Conservation (phyloP, 2,113 vertebrate genomes). For the Bettongia penicillata region DNA sequence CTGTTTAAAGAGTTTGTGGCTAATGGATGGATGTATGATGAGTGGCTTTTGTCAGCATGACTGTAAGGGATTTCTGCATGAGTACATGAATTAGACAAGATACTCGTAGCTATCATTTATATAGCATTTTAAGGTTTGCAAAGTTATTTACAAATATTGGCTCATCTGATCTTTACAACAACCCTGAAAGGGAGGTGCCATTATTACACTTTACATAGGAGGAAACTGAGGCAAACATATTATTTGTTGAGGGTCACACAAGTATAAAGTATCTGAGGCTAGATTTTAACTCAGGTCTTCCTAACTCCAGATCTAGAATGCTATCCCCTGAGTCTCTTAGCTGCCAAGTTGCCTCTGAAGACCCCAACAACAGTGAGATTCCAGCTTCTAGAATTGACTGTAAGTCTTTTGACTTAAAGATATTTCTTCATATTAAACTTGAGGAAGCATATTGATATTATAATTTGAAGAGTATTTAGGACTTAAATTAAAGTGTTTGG, state of each 20-base stretch:
- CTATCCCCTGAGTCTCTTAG: neutral
- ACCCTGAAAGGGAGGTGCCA: neutral
- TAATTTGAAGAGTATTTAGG: slow-evolving; percentile 6
- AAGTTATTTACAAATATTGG: neutral
- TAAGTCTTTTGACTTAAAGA: slow-evolving; percentile 28
- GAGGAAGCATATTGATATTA: slow-evolving; percentile 23
- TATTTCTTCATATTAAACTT: slow-evolving; percentile 25
- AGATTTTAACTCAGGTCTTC: neutral
- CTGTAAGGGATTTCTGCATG: neutral
- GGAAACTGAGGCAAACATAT: neutral
- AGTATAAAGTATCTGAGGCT: neutral
- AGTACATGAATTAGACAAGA: neutral
- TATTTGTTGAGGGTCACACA: neutral
- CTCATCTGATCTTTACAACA: neutral
- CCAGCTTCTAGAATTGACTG: neutral
- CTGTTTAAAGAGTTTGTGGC: neutral
- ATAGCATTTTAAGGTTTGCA: neutral
- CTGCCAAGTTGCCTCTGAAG: neutral
- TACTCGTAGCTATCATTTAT: neutral
- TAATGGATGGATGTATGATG: neutral
- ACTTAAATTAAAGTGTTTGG: slow-evolving; percentile 26
- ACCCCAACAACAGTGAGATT: neutral
- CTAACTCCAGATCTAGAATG: neutral
- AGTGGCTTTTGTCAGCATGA: neutral
- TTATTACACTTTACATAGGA: neutral